Conservation (phyloP, 1,140 invertebrate species). For the Drosophila nasuta region DNA sequence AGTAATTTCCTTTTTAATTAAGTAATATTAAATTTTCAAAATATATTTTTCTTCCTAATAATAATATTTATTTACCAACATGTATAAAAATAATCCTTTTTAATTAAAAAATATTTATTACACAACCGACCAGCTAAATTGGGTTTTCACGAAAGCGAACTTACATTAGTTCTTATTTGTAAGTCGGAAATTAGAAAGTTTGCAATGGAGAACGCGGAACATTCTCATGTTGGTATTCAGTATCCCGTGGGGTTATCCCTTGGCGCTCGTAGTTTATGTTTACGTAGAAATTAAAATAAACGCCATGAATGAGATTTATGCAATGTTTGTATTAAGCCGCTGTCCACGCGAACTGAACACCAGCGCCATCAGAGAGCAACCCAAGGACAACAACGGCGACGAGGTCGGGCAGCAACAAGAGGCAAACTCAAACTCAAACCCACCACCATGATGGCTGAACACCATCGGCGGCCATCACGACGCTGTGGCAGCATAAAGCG, state of each 20-base stretch:
- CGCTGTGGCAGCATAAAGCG: constrained; percentile 42
- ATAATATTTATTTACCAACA: no score
- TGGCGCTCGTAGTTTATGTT: constrained; percentile 78
- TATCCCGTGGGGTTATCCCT: constrained; percentile 55
- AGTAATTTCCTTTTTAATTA: no score
- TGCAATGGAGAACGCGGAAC: constrained; percentile 37
- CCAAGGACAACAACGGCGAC: constrained; percentile 24
- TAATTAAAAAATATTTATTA: background rate
- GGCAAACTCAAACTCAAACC: constrained; percentile 31
- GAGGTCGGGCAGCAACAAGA: constrained; percentile 12
- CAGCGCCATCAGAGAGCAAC: constrained; percentile 31
- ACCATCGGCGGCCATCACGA: constrained; percentile 30
- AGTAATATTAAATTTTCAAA: no score
- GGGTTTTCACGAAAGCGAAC: constrained; percentile 3
- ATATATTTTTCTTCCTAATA: no score
- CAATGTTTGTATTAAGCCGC: constrained; percentile 81
- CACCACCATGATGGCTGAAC: constrained; percentile 44
- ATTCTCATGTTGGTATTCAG: constrained; percentile 4
- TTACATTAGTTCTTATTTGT: constrained; percentile 34
- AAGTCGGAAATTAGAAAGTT: constrained; percentile 45
- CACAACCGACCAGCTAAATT: constrained; percentile 18
- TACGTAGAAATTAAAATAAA: constrained; percentile 83
- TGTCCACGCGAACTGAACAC: constrained; percentile 54
- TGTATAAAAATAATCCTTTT: background rate
- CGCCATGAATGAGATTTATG: constrained; percentile 78